These are phyloP conservation scores for Balaeniceps rex DNA, from an alignment of 2,113 vertebrate genomes.

Conservation along the genomic window DNA sequence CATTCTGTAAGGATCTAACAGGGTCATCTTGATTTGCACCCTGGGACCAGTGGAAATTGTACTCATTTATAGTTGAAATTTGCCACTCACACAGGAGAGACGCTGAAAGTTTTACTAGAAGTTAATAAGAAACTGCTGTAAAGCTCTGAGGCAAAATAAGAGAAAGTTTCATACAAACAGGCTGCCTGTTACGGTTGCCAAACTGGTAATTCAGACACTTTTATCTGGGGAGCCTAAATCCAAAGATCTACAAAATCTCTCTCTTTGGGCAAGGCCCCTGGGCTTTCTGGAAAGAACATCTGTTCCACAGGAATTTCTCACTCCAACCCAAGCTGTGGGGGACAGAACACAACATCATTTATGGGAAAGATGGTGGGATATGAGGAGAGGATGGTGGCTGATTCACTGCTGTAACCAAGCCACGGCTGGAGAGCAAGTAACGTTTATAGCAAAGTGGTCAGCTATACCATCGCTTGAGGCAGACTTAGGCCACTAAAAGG, in stretches of 20 bases:
- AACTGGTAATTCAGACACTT: background rate
- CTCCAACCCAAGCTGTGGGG: background rate
- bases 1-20: background rate
- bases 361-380: background rate
- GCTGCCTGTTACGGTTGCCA: background rate
- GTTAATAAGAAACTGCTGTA: background rate
- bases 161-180: background rate
- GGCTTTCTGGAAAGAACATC: background rate
- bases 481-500: background rate
- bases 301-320: background rate
- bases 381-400: background rate
- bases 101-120: background rate
- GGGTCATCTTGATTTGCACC: background rate
- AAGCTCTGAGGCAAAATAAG: background rate
- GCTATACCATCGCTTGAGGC: background rate
- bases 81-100: background rate
- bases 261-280: background rate
- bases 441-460: background rate
- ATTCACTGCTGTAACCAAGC: background rate
- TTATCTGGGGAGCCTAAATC: background rate
- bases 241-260: background rate
- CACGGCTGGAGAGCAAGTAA: background rate
- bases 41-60: background rate
- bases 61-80: background rate
- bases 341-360: background rate